Evolutionary conservation across 2,888 invertebrate genomes (phyloP).

Genomic region (Tillus elongatus): DNA sequence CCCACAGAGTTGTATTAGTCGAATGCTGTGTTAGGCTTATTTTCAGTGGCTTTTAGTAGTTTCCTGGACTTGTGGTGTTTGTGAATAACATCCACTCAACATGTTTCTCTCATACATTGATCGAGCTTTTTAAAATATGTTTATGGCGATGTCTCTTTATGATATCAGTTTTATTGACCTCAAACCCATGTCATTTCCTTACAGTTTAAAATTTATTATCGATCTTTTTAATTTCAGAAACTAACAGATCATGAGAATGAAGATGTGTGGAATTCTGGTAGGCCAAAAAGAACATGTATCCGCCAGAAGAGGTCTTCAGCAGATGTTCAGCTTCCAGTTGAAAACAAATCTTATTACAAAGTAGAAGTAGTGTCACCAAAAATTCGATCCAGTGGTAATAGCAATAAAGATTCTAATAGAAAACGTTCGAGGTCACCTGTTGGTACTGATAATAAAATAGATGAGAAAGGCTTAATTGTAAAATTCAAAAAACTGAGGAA

Average conservation of each 20-base stretch:
- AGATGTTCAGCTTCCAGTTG: constrained; percentile 47
- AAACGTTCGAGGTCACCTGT: constrained; percentile 21
- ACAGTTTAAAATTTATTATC: constrained; percentile 6
- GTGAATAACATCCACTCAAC: too few species aligned
- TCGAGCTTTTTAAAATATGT: too few species aligned
- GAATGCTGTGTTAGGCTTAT: too few species aligned
- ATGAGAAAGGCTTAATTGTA: constrained; percentile 44
- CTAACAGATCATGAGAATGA: constrained; percentile 21
- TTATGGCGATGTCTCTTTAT: too few species aligned
- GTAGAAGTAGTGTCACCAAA: constrained; percentile 64
- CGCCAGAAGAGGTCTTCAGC: constrained; percentile 37
- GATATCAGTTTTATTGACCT: too few species aligned
- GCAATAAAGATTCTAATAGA: constrained; percentile 13
- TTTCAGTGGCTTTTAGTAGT: too few species aligned
- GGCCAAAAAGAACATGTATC: constrained; percentile 34
- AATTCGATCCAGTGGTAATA: constrained; percentile 44
- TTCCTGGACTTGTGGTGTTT: too few species aligned
- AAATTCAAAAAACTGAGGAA: constrained; percentile 66
- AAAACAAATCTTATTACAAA: constrained; percentile 54
- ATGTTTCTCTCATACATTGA: too few species aligned
- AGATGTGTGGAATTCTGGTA: constrained; percentile 36
- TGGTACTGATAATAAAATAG: constrained; percentile 31
- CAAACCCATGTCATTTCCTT: background rate
- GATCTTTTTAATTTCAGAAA: constrained; percentile 23
- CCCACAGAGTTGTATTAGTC: too few species aligned